Conservation (phyloP, 2,888 invertebrate genomes). For the Orthonevra nobilis region DNA sequence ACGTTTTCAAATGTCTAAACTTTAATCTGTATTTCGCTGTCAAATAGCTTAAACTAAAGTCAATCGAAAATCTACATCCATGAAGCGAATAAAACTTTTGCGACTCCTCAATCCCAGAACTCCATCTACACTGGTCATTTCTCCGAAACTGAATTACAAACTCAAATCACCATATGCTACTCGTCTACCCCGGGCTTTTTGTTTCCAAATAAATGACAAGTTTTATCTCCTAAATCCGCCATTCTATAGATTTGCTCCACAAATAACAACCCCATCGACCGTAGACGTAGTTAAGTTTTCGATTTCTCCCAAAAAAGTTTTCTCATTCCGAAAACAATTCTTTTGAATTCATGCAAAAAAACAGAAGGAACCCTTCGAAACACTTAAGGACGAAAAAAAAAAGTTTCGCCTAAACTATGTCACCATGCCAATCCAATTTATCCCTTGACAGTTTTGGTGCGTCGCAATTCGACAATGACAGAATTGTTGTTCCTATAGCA, state of each 20-base stretch:
- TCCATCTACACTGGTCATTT: too few species aligned
- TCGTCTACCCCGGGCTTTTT: constrained; percentile 1
- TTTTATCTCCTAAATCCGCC: constrained; percentile 40
- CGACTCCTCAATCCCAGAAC: too few species aligned
- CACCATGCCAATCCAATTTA: constrained; percentile 34
- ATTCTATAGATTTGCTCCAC: constrained; percentile 48
- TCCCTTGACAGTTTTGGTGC: constrained; percentile 36
- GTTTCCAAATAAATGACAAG: constrained; percentile 32
- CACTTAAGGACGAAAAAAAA: constrained; percentile 35
- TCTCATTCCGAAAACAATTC: constrained; percentile 36
- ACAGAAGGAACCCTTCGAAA: too few species aligned
- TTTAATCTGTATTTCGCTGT: too few species aligned
- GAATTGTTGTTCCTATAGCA: constrained; percentile 38
- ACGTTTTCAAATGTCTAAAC: too few species aligned
- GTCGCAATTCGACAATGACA: constrained; percentile 14
- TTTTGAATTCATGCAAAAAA: constrained; percentile 47
- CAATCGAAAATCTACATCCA: not conserved
- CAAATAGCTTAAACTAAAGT: too few species aligned
- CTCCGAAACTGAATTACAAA: constrained; percentile 41
- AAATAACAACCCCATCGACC: constrained; percentile 16
- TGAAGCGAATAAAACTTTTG: too few species aligned
- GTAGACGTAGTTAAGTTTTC: constrained; percentile 51
- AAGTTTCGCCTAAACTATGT: constrained; percentile 45
- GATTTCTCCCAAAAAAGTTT: constrained; percentile 39
- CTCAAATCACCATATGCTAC: constrained; percentile 41